phyloP scores from a whole-genome alignment of 2,113 vertebrate species.

The Alethe diademata region DNA sequence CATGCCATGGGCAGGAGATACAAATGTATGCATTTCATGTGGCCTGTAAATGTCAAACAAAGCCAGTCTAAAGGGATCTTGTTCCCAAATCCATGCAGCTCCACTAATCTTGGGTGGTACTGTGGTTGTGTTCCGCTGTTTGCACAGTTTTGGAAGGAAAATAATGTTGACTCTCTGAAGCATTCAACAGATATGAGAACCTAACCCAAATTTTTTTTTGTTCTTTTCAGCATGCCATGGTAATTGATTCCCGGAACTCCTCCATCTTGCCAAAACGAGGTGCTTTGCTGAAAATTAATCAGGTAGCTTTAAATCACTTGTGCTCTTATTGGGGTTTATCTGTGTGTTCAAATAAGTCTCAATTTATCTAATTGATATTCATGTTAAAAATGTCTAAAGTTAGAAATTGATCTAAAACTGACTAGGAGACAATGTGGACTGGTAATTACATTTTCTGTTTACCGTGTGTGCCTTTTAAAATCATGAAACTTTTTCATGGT shows the following conservation, averaged over 20 bases:
- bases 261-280: slow-evolving; percentile 89
- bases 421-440: not conserved
- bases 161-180: not conserved
- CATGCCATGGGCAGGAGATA: not conserved
- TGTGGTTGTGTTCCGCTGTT: not conserved
- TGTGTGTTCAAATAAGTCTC: not conserved
- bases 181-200: not conserved
- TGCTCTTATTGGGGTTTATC: fast-evolving
- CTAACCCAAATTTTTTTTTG: not conserved
- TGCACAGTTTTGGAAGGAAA: not conserved
- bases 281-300: slow-evolving; percentile 91
- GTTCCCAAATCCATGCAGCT: not conserved
- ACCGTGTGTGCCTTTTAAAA: not conserved
- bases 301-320: slow-evolving; percentile 71
- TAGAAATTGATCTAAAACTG: not conserved
- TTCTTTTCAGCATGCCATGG: slow-evolving; percentile 85
- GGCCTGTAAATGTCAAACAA: not conserved
- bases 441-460: not conserved
- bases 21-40: not conserved
- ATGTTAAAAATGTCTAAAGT: not conserved
- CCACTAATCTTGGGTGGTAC: not conserved
- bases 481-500: not conserved
- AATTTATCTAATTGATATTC: not conserved
- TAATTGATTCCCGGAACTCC: slow-evolving; percentile 90
- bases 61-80: not conserved